Evolutionary conservation across 2,113 vertebrate genomes (phyloP), one percentile per base, ranked within the genome.

Genomic region (Percopsis transmontana): DNA sequence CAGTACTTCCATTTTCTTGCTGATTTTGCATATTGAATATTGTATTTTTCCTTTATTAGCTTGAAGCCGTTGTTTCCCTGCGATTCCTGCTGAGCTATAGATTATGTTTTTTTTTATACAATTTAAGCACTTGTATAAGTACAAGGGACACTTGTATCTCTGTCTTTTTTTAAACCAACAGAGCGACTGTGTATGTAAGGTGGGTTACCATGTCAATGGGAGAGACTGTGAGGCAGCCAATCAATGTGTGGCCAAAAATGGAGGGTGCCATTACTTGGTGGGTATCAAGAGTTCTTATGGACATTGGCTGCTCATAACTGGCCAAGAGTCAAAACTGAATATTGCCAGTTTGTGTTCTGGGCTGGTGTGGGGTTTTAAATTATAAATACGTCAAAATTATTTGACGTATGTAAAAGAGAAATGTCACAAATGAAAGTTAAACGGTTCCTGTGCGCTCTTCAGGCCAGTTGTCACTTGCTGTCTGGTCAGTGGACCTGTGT

Each of bases 181-280:
- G 97, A 96, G 88, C 33, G 93, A 94, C 75, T 99, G 97, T 59
- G 82, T 91, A 5, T 98, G 97, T 72, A 95, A 94, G 54, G 68
- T 84, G 9, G 94, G 96, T 39, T 98, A 94, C 77, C 90, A 27
- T 59, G 96, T 96, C 13, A 91, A 91, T 2, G 97, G 97, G 14
- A 86, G 77, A 23, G 90, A 94, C 44, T 99, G 97, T 71, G 93
- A 92, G 44, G 79, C 92, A 0, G 61, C 92, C 61, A 94, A 94
- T 47, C 88, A 89, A 0, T 99, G 97, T 72, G 87, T 95, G 58
- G 89, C 89, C 50, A 85, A 85, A n/a, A 82, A 57, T 0, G 88
- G 88, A 70, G 91, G 91, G 74, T 99, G 97, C 45, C 96, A 98
- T 77, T 92, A 88, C 45, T 71, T 94, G 90, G 97, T 98, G 66